Evolutionary conservation across 2,113 vertebrate genomes (phyloP), one percentile per base, ranked within the genome.

Genomic region (Oxyura jamaicensis): DNA sequence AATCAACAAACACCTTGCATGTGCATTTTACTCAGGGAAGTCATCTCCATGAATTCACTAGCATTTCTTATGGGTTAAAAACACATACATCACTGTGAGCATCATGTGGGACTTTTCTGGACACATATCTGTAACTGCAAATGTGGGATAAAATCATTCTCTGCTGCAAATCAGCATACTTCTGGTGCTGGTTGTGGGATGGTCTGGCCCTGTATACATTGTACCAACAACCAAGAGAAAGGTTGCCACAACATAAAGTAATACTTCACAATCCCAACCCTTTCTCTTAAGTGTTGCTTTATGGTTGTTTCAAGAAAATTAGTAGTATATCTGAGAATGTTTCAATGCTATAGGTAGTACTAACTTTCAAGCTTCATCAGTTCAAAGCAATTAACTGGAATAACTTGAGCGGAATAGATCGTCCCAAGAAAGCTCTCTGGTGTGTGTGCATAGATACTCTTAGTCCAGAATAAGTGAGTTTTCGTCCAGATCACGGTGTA

Each of bases 301-400:
- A 0, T 67, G 46, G n/a, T 35, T 39, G 8, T 63, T 78, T 86
- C 56, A 44, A 78, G 65, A 81, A 91, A 95, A 88, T 52, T 25
- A 28, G 26, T 56, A 11, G 23, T 41, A 31, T 74, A 89, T 36
- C 72, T 83, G 66, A 60, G 42, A 82, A 52, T 7, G 28, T 41
- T 96, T 73, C 62, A 71, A 25, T 2, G 79, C 90, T 94, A 17
- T 95, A 83, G 86, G 93, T 79, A 81, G 88, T 83, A 53, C 23
- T 58, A 81, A 92, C 85, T 95, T 95, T 91, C 82, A 93, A 83
- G 65, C 44, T 68, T 93, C 80, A 68, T 78, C 90, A 86, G 53
- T 52, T 94, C 29, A 72, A 88, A 94, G 60, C 65, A 95, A 96
- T 96, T 96, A 95, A 96, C 75, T 94, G 63, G 78, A 69, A 44